phyloP scores from a whole-genome alignment of 53 echinoderm and acorn worm genomes.

The Mesocentrotus franciscanus region DNA sequence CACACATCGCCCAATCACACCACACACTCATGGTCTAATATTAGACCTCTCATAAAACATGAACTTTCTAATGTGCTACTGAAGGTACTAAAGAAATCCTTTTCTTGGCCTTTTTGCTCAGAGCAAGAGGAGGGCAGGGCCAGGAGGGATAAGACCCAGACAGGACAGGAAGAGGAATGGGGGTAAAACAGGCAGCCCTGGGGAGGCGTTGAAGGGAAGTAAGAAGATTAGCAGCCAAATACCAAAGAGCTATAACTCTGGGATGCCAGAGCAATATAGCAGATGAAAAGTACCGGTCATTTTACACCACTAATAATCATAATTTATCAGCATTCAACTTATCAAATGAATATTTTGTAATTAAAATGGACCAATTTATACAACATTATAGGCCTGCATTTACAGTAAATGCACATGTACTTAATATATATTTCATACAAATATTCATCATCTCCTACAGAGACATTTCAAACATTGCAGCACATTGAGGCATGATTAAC shows the following conservation, averaged over 20 bases:
- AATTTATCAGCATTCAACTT: neutral
- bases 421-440: neutral
- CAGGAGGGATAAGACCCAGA: conserved; percentile 50
- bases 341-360: neutral
- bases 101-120: neutral
- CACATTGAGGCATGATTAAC: too few species aligned
- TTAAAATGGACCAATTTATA: neutral
- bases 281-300: neutral
- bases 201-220: conserved; percentile 7
- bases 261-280: neutral
- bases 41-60: neutral
- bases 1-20: neutral
- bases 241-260: neutral
- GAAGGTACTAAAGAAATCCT: neutral
- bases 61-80: neutral
- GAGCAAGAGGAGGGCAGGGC: conserved; percentile 39
- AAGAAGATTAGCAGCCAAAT: conserved; percentile 24
- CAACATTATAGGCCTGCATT: neutral
- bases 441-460: neutral
- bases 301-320: neutral
- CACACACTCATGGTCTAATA: neutral
- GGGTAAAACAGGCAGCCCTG: conserved; percentile 20
- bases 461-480: neutral
- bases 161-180: conserved; percentile 75
- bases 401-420: neutral